A percentile compares a stretch with the other conserved stretches of the same genome.
These are phyloP conservation scores for Poecile montanus DNA, from an alignment of 2,797 vertebrate species.

Conservation along the genomic window DNA sequence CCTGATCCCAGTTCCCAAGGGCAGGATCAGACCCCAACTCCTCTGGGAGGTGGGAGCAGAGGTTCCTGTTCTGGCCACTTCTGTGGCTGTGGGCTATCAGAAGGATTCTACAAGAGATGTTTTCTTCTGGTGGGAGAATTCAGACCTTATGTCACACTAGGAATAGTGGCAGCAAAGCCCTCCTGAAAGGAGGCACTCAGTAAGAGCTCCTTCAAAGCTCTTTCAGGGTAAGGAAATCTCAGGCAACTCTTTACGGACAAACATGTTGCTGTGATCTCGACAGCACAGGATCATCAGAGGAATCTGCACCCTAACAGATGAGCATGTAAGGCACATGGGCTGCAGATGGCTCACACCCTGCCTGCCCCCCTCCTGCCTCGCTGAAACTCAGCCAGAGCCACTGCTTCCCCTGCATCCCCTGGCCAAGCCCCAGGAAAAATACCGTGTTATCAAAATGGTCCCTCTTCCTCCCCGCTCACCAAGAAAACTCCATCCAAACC, in stretches of 20 bases:
- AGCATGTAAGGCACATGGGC: neutral
- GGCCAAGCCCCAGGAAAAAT: neutral
- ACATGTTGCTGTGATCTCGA: accelerated
- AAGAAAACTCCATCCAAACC: neutral
- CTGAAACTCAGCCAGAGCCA: neutral
- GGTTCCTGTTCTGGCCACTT: neutral
- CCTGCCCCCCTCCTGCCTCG: neutral
- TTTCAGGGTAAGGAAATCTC: neutral
- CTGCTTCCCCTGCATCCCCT: neutral
- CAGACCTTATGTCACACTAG: neutral
- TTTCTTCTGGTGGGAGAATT: neutral
- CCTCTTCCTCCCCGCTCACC: neutral
- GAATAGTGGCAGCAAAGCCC: neutral
- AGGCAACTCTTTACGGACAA: neutral
- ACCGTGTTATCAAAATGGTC: neutral
- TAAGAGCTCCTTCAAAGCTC: neutral
- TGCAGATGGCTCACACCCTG: neutral
- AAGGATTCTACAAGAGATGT: neutral
- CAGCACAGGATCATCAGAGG: neutral
- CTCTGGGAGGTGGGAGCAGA: neutral
- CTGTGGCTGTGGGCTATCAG: neutral
- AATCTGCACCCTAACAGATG: neutral
- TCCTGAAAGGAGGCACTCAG: neutral
- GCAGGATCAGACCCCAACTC: neutral
- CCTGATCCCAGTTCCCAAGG: neutral